Percentiles rank a stretch among this genome's conserved stretches.
Conservation (phyloP, 2,888 invertebrate genomes). For the Leptinotarsa tumamoca region DNA sequence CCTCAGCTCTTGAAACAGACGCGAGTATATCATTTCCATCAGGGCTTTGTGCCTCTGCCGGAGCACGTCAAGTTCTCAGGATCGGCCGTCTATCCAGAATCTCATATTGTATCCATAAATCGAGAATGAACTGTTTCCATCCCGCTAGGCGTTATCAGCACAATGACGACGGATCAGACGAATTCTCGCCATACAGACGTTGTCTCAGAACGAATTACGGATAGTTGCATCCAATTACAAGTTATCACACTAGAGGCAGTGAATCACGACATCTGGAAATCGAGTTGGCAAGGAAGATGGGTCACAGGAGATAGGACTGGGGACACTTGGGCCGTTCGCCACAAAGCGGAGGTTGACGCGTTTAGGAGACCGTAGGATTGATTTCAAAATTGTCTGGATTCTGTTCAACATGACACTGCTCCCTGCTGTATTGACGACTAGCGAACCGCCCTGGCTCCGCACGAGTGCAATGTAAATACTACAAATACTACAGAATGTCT, state of each 20-base stretch:
- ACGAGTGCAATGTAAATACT: too few relatives aligned
- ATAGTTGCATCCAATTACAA: conserved; percentile 16
- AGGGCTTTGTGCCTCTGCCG: not conserved
- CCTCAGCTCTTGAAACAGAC: not conserved
- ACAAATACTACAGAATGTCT: too few relatives aligned
- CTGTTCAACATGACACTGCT: too few relatives aligned
- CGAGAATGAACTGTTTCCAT: conserved; percentile 14
- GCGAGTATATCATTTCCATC: not conserved
- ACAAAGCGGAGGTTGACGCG: too few relatives aligned
- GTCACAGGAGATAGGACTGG: too few relatives aligned
- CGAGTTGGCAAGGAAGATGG: too few relatives aligned
- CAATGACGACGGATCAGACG: conserved; percentile 11
- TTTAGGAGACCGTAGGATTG: too few relatives aligned
- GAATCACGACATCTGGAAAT: not conserved
- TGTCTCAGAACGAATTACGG: conserved; percentile 5
- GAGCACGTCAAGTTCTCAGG: conserved; percentile 2
- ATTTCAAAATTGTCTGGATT: too few relatives aligned
- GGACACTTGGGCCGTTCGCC: too few relatives aligned
- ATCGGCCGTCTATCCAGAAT: conserved; percentile 7
- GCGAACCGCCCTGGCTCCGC: too few relatives aligned
- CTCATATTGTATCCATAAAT: conserved; percentile 18
- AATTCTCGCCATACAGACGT: not conserved
- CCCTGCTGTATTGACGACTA: too few relatives aligned
- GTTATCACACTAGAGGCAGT: not conserved
- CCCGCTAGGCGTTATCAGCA: conserved; percentile 1